These are phyloP conservation scores for Jacana jacana DNA, from an alignment of 2,113 vertebrate species.

Conservation along the genomic window DNA sequence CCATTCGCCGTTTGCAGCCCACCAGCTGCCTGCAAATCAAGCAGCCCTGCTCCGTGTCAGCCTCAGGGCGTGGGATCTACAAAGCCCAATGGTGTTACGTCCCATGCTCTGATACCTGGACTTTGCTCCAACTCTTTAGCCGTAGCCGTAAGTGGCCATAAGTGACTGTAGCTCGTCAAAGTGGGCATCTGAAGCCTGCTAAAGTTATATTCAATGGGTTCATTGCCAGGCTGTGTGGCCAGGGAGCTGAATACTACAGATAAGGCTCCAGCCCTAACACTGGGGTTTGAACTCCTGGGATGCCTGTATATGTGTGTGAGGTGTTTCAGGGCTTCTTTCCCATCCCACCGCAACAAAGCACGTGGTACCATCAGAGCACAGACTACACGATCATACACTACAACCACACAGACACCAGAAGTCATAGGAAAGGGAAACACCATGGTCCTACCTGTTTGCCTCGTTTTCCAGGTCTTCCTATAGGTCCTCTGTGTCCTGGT, in stretches of 20 bases:
- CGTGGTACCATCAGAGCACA: background rate
- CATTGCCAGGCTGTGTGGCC: background rate
- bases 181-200: background rate
- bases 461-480: conserved; percentile 94
- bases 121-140: background rate
- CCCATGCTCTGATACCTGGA: background rate
- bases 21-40: background rate
- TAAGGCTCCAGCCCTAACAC: background rate
- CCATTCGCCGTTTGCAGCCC: background rate
- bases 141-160: background rate
- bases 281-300: background rate
- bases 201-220: background rate
- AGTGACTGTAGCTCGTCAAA: background rate
- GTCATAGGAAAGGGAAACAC: background rate
- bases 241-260: background rate
- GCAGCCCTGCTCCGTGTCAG: background rate
- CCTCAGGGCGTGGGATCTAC: background rate
- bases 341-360: rapidly evolving
- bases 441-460: conserved; percentile 87
- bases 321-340: background rate
- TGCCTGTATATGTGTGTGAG: background rate
- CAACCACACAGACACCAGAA: background rate
- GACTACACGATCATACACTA: rapidly evolving
- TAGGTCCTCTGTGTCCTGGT: conserved; percentile 92
- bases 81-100: rapidly evolving